Evolutionary conservation across 2,888 invertebrate species (phyloP).

Genomic region (Dryobota labecula): DNA sequence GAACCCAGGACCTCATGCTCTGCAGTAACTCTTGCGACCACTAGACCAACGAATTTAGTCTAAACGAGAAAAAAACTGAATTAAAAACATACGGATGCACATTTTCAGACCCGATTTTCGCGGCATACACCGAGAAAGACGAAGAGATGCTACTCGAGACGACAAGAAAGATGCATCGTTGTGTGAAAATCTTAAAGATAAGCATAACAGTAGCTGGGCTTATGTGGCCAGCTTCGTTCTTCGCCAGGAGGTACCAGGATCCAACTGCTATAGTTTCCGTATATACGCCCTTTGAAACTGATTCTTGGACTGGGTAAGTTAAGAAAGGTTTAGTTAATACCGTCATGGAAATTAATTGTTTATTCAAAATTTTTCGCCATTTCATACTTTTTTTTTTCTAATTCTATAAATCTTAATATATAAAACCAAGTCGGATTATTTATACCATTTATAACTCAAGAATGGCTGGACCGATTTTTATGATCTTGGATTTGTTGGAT

Average conservation of each 20-base stretch:
- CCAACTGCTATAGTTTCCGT: constrained; percentile 53
- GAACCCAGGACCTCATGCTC: too few species aligned
- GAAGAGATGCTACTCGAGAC: constrained; percentile 61
- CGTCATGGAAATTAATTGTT: not conserved
- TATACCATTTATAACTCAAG: too few species aligned
- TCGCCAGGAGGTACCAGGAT: constrained; percentile 64
- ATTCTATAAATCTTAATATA: too few species aligned
- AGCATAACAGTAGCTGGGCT: constrained; percentile 16
- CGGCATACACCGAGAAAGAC: constrained; percentile 64
- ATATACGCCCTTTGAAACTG: constrained; percentile 70
- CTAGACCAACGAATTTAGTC: too few species aligned
- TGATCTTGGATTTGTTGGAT: too few species aligned
- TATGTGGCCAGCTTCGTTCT: constrained; percentile 59
- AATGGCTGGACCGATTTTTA: too few species aligned
- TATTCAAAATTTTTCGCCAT: too few species aligned
- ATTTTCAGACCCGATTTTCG: constrained; percentile 70
- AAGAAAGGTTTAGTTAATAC: not conserved
- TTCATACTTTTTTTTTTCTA: too few species aligned
- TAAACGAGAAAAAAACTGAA: not conserved
- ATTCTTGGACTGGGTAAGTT: constrained; percentile 69
- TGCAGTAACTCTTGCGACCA: too few species aligned
- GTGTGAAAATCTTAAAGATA: constrained; percentile 45
- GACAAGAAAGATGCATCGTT: constrained; percentile 55
- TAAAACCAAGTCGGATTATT: too few species aligned
- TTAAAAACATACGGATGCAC: not conserved